Evolutionary conservation across 2,888 invertebrate species (phyloP).

Genomic region (Ophion costatus): DNA sequence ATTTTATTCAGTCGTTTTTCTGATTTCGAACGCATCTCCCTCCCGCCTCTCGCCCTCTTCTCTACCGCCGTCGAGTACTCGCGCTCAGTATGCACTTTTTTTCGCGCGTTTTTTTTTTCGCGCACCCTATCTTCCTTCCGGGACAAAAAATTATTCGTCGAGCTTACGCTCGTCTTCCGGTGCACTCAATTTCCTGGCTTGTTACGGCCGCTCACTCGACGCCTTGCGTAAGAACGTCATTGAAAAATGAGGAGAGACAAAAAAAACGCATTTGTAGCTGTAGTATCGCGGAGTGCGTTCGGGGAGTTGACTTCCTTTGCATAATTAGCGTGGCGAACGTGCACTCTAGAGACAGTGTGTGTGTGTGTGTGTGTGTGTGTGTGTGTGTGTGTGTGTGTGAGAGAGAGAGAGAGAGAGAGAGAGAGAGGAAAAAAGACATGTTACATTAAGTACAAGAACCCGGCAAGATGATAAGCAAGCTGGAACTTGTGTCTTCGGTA

Average conservation of each 20-base stretch:
- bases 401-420: neutral
- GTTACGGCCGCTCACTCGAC: conserved; percentile 48
- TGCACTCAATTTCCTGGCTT: conserved; percentile 59
- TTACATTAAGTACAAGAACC: conserved; percentile 19
- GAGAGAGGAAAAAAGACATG: conserved; percentile 2
- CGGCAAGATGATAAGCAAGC: conserved; percentile 25
- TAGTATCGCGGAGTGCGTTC: conserved; percentile 12
- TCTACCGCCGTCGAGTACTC: neutral
- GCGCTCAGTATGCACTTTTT: conserved; percentile 1
- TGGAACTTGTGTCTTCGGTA: neutral
- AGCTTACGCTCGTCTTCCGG: conserved; percentile 32
- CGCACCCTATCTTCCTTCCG: conserved; percentile 5
- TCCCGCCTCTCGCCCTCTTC: neutral
- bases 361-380: too few relatives aligned
- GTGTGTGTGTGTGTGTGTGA: too few relatives aligned
- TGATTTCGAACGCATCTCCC: conserved; percentile 5
- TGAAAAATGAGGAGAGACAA: conserved; percentile 4
- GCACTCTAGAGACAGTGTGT: conserved; percentile 3
- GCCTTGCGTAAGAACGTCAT: conserved; percentile 17
- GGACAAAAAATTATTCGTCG: conserved; percentile 9
- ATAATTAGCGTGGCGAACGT: conserved; percentile 58
- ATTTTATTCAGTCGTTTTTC: conserved; percentile 44
- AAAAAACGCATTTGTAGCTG: conserved; percentile 12
- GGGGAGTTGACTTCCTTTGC: conserved; percentile 61
- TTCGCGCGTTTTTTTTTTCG: conserved; percentile 16